Evolutionary conservation across 1,140 invertebrate genomes (phyloP).

Genomic region (Epicauta chinensis): DNA sequence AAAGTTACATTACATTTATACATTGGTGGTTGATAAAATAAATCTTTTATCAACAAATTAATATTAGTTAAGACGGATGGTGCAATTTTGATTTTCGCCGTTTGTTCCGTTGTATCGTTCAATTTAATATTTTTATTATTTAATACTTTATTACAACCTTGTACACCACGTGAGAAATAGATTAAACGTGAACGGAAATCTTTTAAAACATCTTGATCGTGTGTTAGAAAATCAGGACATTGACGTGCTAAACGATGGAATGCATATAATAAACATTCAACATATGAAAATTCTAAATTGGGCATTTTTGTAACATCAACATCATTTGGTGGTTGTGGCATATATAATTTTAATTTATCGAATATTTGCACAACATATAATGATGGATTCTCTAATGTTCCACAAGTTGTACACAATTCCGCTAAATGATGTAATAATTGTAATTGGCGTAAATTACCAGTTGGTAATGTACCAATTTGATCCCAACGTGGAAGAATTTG

Average conservation of each 20-base stretch:
- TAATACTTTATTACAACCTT: constrained; percentile 50
- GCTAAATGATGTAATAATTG: constrained; percentile 83
- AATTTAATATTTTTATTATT: constrained; percentile 9
- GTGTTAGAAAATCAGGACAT: constrained; percentile 70
- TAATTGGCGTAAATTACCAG: constrained; percentile 65
- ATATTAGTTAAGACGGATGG: constrained; percentile 81
- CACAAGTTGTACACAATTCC: constrained; percentile 72
- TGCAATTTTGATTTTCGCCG: constrained; percentile 76
- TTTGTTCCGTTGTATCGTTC: constrained; percentile 49
- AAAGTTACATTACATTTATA: constrained; percentile 82
- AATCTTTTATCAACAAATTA: constrained; percentile 86
- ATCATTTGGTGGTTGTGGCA: constrained; percentile 72
- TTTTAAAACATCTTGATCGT: constrained; percentile 74
- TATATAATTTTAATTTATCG: constrained; percentile 72
- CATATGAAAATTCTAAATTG: constrained; percentile 83
- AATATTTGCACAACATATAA: constrained; percentile 70
- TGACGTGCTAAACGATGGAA: constrained; percentile 84
- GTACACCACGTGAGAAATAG: constrained; percentile 87
- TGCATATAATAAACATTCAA: constrained; percentile 87
- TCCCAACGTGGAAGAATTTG: constrained; percentile 68
- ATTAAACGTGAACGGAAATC: constrained; percentile 83
- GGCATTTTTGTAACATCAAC: constrained; percentile 56
- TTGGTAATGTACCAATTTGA: constrained; percentile 50
- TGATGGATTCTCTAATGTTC: constrained; percentile 66
- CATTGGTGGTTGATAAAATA: constrained; percentile 89